phyloP scores from a whole-genome alignment of 2,113 vertebrate genomes.

The Chloroceryle aenea region DNA sequence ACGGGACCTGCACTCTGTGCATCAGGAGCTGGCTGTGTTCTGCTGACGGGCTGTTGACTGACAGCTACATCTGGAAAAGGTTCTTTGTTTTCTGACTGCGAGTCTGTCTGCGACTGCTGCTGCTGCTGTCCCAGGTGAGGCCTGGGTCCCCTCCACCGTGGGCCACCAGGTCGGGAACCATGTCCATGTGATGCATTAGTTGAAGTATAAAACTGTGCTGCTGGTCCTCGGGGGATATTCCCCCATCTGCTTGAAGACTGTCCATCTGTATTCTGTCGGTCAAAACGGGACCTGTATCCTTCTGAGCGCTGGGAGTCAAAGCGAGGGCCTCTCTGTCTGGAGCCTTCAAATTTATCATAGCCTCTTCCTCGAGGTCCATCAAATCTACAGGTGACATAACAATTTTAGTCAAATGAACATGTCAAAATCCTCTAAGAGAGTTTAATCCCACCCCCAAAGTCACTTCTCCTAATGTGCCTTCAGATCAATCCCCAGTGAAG shows the following conservation, averaged over 20 bases:
- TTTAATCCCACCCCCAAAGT: background rate
- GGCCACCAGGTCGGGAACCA: constrained; percentile 73
- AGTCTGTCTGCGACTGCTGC: constrained; percentile 73
- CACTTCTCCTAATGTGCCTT: background rate
- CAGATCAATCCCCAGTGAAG: background rate
- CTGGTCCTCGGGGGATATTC: constrained; percentile 79
- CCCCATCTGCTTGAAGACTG: constrained; percentile 77
- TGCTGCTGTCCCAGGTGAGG: constrained; percentile 72
- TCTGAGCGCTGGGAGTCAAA: constrained; percentile 80
- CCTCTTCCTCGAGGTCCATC: constrained; percentile 83
- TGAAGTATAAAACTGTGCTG: constrained; percentile 80
- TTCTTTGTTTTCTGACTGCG: constrained; percentile 77
- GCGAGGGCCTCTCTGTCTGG: constrained; percentile 78
- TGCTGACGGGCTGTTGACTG: constrained; percentile 68
- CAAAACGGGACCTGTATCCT: constrained; percentile 78
- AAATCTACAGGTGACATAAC: constrained; percentile 80
- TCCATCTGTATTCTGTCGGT: constrained; percentile 76
- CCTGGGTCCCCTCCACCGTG: constrained; percentile 75
- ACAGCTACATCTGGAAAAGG: constrained; percentile 69
- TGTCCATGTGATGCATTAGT: constrained; percentile 66
- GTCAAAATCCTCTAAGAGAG: background rate
- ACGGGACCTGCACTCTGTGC: constrained; percentile 48
- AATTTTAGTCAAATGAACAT: constrained; percentile 26
- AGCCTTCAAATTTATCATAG: constrained; percentile 79
- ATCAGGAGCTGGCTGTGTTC: constrained; percentile 65